Evolutionary conservation across 2,113 vertebrate species (phyloP).

Genomic region (Balaeniceps rex): DNA sequence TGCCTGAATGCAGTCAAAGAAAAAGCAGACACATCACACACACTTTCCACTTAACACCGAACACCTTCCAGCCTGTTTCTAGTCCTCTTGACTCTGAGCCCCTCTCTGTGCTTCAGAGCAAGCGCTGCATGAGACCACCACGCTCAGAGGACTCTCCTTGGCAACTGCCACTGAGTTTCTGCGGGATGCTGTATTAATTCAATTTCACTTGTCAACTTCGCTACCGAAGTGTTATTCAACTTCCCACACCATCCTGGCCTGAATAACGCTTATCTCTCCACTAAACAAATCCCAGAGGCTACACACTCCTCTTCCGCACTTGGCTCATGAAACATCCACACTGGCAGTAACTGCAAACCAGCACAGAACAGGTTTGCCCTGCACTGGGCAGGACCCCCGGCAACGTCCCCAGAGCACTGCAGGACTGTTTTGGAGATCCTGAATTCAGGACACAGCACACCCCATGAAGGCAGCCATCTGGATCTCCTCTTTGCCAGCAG

Average conservation of each 20-base stretch:
- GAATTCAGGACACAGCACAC: not conserved
- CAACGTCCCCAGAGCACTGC: not conserved
- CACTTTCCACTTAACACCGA: not conserved
- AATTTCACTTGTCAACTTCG: not conserved
- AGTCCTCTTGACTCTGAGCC: not conserved
- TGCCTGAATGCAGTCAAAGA: constrained; percentile 6
- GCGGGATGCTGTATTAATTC: not conserved
- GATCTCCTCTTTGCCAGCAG: not conserved
- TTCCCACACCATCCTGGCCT: not conserved
- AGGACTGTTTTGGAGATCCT: not conserved
- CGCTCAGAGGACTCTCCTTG: not conserved
- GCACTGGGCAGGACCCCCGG: not conserved
- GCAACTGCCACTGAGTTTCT: not conserved
- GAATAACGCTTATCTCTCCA: not conserved
- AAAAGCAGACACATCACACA: not conserved
- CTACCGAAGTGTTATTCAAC: not conserved
- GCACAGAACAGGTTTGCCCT: not conserved
- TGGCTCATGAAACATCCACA: not conserved
- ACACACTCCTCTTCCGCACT: not conserved
- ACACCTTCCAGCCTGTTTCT: not conserved
- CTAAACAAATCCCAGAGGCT: not conserved
- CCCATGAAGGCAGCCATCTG: not conserved
- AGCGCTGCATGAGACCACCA: not conserved
- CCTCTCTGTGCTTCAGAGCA: not conserved
- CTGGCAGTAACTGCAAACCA: not conserved